A percentile compares a stretch with the other conserved stretches of the same genome.
Conservation (phyloP, 2,113 vertebrate species). For the Puntigrus tetrazona region DNA sequence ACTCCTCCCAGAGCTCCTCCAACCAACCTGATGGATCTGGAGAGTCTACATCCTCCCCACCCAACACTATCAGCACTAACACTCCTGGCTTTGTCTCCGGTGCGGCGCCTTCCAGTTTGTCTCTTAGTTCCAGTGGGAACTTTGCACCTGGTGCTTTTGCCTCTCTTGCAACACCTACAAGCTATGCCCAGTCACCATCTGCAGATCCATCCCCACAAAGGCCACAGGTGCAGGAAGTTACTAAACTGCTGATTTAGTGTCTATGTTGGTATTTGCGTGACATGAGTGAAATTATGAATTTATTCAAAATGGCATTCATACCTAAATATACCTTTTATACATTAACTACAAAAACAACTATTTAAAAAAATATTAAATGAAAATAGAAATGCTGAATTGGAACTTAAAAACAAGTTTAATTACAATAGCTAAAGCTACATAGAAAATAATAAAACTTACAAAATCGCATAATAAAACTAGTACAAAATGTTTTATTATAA, state of each 20-base stretch:
- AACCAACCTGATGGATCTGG: slow-evolving; percentile 60
- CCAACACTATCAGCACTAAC: slow-evolving; percentile 77
- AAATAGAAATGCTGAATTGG: background rate
- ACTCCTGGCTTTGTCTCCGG: slow-evolving; percentile 75
- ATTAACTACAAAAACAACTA: background rate
- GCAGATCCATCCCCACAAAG: slow-evolving; percentile 27
- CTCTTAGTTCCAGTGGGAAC: slow-evolving; percentile 77
- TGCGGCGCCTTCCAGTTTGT: slow-evolving; percentile 83
- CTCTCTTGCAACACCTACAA: slow-evolving; percentile 78
- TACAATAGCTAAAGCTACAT: no score
- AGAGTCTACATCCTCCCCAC: slow-evolving; percentile 68
- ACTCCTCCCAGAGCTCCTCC: slow-evolving; percentile 76
- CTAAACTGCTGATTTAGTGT: background rate
- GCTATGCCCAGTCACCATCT: slow-evolving; percentile 69
- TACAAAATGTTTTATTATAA: no score
- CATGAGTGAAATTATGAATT: background rate
- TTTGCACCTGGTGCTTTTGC: slow-evolving; percentile 70
- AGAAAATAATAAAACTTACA: no score
- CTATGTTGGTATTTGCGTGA: background rate
- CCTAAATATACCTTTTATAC: background rate
- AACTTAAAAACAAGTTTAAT: no score
- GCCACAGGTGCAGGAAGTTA: slow-evolving; percentile 37
- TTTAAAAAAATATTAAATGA: background rate
- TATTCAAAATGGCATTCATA: background rate
- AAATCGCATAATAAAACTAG: no score